Base-by-base conservation (phyloP, 2,888 invertebrate genomes). In the Alloscopus bannaensis region DNA sequence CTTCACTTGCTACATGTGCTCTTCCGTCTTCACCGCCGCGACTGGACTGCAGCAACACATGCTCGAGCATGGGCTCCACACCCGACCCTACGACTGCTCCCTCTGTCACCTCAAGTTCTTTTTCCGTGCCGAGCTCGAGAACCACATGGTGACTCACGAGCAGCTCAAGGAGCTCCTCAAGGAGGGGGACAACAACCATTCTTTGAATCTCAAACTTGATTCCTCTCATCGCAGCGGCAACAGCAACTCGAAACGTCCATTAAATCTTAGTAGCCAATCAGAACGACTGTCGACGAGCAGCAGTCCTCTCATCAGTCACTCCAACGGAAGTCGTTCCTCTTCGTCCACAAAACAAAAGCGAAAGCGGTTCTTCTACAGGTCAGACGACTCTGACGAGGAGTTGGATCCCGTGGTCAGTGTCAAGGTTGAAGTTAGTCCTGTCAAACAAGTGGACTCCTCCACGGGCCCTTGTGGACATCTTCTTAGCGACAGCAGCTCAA, bases 81-180 rank as follows among this genome's bases (percentile, higher is more conserved):
- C 94, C 0, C 91, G 94, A 22, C 95, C 95, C 0, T 97, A 96
- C 88, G 94, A 95, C 87, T 97, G 97, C 88, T 91, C 91, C 13
- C 90, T 93, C 18, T 97, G 97, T 87, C 92, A 92, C 0, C 91
- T 94, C 83, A 94, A 94, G 85, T 97, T 95, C 89, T 97, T 95
- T 89, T 97, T 97, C 90, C 92, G 94, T n/a, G 45, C 95, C 0
- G 97, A 98, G 88, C 89, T 97, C 2, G 95, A 97, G 86, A 96
- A 97, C 88, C 98, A 98, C 88, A 87, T 88, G 73, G 87, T 87
- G 45, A 85, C 86, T 28, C 88, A 88, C 83, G 85, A 85, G 60
- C 86, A 87, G 57, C 75, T 85, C 28, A 85, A 84, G 50, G 78
- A 83, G 55, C 83, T 42, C 64, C 65, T 84, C 28, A 72, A 73